A percentile compares a stretch with the other conserved stretches of the same genome.
phyloP scores from a whole-genome alignment of 2,888 invertebrate genomes.

The Idaea dimidiata region DNA sequence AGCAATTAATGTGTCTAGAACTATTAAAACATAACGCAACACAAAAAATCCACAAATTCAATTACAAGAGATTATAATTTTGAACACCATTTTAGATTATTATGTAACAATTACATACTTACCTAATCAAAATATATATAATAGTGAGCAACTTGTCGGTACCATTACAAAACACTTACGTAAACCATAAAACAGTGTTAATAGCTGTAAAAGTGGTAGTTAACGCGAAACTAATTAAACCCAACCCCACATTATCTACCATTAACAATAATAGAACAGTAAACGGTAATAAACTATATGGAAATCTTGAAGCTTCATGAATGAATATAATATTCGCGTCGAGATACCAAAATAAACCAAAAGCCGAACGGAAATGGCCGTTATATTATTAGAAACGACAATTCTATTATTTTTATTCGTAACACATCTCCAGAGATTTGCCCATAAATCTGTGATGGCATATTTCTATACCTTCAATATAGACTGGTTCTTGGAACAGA shows the following conservation, averaged over 20 bases:
- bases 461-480: slow-evolving; percentile 50
- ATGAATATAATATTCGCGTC: slow-evolving; percentile 77
- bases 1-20: slow-evolving; percentile 14
- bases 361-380: slow-evolving; percentile 76
- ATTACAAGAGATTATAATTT: slow-evolving; percentile 29
- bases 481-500: slow-evolving; percentile 63
- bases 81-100: slow-evolving; percentile 27
- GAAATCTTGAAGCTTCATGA: slow-evolving; percentile 53
- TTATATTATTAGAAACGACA: slow-evolving; percentile 79
- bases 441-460: slow-evolving; percentile 70
- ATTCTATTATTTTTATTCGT: slow-evolving; percentile 81
- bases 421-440: slow-evolving; percentile 74
- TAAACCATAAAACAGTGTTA: slow-evolving; percentile 54
- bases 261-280: slow-evolving; percentile 51
- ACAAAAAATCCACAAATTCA: slow-evolving; percentile 26
- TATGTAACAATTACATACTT: slow-evolving; percentile 32
- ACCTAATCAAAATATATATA: slow-evolving; percentile 32
- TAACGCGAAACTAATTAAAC: slow-evolving; percentile 54
- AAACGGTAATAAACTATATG: slow-evolving; percentile 50
- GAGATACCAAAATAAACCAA: slow-evolving; percentile 74
- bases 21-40: slow-evolving; percentile 18
- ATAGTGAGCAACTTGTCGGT: slow-evolving; percentile 26
- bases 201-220: slow-evolving; percentile 47
- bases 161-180: slow-evolving; percentile 45
- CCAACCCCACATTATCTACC: slow-evolving; percentile 51